Evolutionary conservation across 2,888 invertebrate genomes (phyloP).

Genomic region (Heterodera filipjevi): DNA sequence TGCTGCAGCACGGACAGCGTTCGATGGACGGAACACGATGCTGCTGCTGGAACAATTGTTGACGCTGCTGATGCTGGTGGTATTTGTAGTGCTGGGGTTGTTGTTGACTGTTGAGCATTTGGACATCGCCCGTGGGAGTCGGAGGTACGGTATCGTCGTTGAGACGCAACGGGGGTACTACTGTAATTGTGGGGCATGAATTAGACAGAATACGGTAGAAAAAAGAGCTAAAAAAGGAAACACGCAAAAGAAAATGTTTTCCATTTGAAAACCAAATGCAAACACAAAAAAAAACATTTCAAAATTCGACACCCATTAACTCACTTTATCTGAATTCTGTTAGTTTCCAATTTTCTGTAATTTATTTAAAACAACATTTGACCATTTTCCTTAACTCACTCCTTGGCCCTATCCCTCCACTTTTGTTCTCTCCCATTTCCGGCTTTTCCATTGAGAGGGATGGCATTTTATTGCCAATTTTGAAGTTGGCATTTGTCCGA

Average conservation of each 20-base stretch:
- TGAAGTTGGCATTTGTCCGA: background rate
- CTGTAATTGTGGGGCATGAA: background rate
- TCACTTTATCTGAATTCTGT: background rate
- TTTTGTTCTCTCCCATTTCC: background rate
- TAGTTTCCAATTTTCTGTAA: background rate
- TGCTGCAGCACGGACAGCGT: constrained; percentile 28
- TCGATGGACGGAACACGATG: constrained; percentile 17
- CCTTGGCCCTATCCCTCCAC: constrained; percentile 8
- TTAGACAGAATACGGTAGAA: background rate
- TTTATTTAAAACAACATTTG: background rate
- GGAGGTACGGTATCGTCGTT: constrained; percentile 7
- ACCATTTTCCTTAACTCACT: constrained; percentile 3
- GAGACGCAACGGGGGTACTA: constrained; percentile 22
- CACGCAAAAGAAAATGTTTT: background rate
- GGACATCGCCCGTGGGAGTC: background rate
- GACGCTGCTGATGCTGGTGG: constrained; percentile 10
- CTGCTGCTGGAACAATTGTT: background rate
- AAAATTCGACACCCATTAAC: background rate
- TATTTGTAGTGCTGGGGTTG: background rate
- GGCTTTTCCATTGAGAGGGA: constrained; percentile 15
- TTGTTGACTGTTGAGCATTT: constrained; percentile 15
- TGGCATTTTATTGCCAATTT: background rate
- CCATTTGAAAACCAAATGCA: background rate
- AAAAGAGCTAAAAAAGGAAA: background rate
- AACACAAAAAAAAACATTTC: background rate